Evolutionary conservation across 2,797 vertebrate genomes (phyloP).

Genomic region (Cercopithecus neglectus): DNA sequence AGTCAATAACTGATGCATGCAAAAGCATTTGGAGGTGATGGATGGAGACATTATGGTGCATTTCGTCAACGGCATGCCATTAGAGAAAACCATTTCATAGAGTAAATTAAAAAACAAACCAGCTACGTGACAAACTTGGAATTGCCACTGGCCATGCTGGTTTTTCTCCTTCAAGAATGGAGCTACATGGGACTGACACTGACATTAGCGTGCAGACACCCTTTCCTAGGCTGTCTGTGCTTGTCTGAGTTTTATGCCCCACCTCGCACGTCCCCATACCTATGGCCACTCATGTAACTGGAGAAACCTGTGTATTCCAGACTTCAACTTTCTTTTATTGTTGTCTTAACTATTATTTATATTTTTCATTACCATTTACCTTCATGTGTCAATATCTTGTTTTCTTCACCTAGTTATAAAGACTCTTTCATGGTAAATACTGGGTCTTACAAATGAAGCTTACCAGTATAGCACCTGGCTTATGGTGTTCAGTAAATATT

Average conservation of each 20-base stretch:
- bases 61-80: constrained; percentile 70
- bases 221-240: not conserved
- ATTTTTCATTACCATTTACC: not conserved
- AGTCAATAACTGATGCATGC: constrained; percentile 65
- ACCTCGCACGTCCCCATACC: not conserved
- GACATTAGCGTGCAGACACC: not conserved
- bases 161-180: constrained; percentile 49
- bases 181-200: not conserved
- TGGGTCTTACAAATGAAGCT: not conserved
- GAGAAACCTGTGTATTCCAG: not conserved
- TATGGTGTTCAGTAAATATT: not conserved
- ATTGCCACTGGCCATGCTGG: constrained; percentile 38
- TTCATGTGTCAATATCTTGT: not conserved
- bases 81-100: constrained; percentile 74
- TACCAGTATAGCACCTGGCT: not conserved
- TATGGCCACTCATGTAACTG: not conserved
- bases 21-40: constrained; percentile 70
- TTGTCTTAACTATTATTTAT: not conserved
- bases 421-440: not conserved
- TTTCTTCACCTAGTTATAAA: not conserved
- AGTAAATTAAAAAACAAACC: constrained; percentile 78
- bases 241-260: not conserved
- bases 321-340: not conserved
- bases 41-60: constrained; percentile 62
- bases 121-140: constrained; percentile 61